Conservation (phyloP, 2,113 vertebrate genomes). For the Andinoacara biseriatus region DNA sequence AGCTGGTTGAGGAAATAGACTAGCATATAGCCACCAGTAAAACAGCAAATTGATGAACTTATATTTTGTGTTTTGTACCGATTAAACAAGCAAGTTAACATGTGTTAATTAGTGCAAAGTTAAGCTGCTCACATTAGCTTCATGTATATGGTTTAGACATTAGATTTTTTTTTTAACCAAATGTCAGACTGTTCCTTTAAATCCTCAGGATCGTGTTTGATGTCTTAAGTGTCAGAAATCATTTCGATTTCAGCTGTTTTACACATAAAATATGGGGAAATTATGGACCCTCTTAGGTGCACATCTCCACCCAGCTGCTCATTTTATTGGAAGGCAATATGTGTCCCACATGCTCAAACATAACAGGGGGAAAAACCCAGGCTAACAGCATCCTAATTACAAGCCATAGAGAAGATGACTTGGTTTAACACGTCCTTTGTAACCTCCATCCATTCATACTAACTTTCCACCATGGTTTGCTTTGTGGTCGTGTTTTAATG, state of each 20-base stretch:
- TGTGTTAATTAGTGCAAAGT: not conserved
- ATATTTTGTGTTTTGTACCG: not conserved
- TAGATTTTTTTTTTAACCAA: not conserved
- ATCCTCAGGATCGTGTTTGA: not conserved
- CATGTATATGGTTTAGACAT: not conserved
- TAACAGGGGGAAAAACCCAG: slow-evolving; percentile 54
- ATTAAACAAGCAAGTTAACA: not conserved
- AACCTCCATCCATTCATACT: slow-evolving; percentile 60
- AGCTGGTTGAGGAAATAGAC: not conserved
- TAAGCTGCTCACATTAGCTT: not conserved
- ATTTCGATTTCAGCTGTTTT: slow-evolving; percentile 13
- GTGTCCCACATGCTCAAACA: slow-evolving; percentile 66
- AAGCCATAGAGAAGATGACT: slow-evolving; percentile 59
- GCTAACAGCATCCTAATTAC: slow-evolving; percentile 73
- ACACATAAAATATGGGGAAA: not conserved
- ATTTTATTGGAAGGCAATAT: slow-evolving; percentile 64
- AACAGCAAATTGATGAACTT: not conserved
- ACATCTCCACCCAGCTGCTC: slow-evolving; percentile 32
- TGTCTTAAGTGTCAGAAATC: not conserved
- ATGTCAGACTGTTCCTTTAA: not conserved
- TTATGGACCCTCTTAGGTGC: not conserved
- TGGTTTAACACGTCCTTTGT: slow-evolving; percentile 70
- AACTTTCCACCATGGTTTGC: slow-evolving; percentile 57
- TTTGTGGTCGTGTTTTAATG: slow-evolving; percentile 59
- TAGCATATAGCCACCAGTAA: not conserved